Conservation (phyloP, 2,113 vertebrate species). For the Furnarius figulus region DNA sequence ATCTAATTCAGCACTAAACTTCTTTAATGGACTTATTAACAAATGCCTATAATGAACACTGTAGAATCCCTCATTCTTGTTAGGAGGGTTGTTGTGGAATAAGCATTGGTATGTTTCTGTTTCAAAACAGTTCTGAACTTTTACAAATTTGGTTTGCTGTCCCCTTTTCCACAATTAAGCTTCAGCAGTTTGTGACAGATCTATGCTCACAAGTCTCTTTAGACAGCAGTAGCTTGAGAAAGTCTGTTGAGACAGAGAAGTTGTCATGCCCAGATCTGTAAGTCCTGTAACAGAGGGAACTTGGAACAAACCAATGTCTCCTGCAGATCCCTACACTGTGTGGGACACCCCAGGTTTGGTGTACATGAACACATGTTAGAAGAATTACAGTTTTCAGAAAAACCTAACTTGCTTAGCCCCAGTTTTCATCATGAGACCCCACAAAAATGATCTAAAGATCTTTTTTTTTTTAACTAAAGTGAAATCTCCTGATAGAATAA, state of each 20-base stretch:
- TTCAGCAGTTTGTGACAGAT: not conserved
- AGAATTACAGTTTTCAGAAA: not conserved
- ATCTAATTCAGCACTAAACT: not conserved
- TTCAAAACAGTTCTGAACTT: not conserved
- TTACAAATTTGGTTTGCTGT: not conserved
- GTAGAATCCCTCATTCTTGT: not conserved
- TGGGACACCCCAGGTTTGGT: not conserved
- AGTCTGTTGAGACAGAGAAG: not conserved
- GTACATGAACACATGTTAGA: not conserved
- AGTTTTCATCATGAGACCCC: not conserved
- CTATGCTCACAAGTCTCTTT: not conserved
- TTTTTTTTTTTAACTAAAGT: not conserved
- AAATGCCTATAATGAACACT: not conserved
- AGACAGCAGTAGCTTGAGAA: not conserved
- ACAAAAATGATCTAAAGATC: not conserved
- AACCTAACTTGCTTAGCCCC: not conserved
- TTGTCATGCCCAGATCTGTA: not conserved
- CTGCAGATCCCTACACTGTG: not conserved
- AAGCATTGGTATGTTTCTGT: not conserved
- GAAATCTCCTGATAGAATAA: not conserved
- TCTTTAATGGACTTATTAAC: not conserved
- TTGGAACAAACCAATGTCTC: not conserved
- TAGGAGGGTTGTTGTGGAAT: not conserved
- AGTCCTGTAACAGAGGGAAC: not conserved
- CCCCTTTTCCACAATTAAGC: not conserved